These are phyloP conservation scores for Lycocorax pyrrhopterus DNA, from an alignment of 2,113 vertebrate species.

Conservation along the genomic window DNA sequence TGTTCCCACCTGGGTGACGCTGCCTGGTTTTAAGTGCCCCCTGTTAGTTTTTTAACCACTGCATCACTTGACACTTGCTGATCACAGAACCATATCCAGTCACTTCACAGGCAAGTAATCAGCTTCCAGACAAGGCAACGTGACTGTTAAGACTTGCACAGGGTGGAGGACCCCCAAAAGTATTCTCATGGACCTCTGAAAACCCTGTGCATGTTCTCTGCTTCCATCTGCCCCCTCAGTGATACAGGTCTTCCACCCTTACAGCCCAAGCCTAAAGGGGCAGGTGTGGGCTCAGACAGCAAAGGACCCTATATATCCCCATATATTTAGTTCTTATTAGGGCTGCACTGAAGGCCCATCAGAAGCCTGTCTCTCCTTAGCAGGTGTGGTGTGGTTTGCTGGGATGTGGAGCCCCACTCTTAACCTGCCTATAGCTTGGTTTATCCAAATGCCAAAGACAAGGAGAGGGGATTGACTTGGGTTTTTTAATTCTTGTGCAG, in stretches of 20 bases:
- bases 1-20: conserved; percentile 34
- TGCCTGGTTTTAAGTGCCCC: conserved; percentile 44
- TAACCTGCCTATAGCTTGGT: conserved; percentile 36
- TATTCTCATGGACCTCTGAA: neutral
- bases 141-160: conserved; percentile 52
- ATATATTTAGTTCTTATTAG: neutral
- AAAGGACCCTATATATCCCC: neutral
- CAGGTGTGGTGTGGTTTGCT: neutral
- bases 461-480: conserved; percentile 1
- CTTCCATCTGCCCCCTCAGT: neutral
- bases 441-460: conserved; percentile 62
- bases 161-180: neutral
- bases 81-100: neutral
- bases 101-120: conserved; percentile 48
- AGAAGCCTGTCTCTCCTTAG: conserved; percentile 11
- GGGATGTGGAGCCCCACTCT: neutral
- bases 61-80: conserved; percentile 60
- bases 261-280: neutral
- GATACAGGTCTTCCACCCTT: neutral
- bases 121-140: conserved; percentile 56
- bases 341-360: neutral
- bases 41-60: conserved; percentile 64
- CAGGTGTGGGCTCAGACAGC: neutral
- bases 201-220: neutral
- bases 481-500: neutral